phyloP scores from a whole-genome alignment of 2,113 vertebrate genomes.

The Tautogolabrus adspersus region DNA sequence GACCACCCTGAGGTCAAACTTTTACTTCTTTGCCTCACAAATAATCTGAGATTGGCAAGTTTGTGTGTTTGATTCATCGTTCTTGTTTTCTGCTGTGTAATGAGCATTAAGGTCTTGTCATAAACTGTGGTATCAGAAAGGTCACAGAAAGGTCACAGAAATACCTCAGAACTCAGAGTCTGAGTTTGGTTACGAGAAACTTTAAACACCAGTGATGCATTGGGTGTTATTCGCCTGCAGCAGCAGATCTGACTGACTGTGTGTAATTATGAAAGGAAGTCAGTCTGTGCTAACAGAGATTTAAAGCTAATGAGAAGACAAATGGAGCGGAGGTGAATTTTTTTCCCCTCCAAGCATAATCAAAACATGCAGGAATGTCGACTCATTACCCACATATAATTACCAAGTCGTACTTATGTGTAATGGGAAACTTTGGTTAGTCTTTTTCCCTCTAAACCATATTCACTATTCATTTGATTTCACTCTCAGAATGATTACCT shows the following conservation, averaged over 20 bases:
- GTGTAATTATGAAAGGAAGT: conserved; percentile 61
- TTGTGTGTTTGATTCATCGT: background rate
- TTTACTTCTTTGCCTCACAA: too few relatives aligned
- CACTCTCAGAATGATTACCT: conserved; percentile 63
- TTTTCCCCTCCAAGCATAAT: conserved; percentile 25
- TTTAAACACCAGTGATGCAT: background rate
- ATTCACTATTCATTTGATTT: conserved; percentile 69
- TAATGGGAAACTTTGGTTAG: conserved; percentile 60
- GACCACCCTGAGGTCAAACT: too few relatives aligned
- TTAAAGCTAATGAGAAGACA: conserved; percentile 71
- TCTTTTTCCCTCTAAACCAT: conserved; percentile 19
- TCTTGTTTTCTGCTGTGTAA: background rate
- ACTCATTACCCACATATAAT: conserved; percentile 65
- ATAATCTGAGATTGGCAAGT: too few relatives aligned
- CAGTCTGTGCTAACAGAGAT: conserved; percentile 59
- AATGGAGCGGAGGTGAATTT: conserved; percentile 52
- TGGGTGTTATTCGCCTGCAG: conserved; percentile 27
- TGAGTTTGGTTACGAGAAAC: conserved; percentile 20
- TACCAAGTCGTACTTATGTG: conserved; percentile 65
- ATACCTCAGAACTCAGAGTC: background rate
- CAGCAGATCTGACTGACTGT: conserved; percentile 35
- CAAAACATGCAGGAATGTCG: conserved; percentile 55
- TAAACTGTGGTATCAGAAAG: background rate
- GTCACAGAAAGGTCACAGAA: conserved; percentile 13
- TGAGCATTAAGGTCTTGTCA: background rate